These are phyloP conservation scores for Cyphomyrus discorhynchus DNA, from an alignment of 2,113 vertebrate genomes.

Conservation along the genomic window DNA sequence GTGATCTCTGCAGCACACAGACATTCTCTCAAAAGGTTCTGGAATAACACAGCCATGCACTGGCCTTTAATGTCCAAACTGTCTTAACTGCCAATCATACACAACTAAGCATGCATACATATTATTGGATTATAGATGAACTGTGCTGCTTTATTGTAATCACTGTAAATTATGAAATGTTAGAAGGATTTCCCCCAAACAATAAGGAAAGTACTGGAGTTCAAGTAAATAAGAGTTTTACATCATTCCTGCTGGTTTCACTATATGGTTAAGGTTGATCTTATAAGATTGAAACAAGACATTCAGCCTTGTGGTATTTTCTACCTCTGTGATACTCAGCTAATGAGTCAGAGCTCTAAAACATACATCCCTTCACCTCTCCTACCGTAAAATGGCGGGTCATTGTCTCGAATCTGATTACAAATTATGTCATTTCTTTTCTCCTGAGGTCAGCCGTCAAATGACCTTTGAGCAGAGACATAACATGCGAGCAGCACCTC, in stretches of 20 bases:
- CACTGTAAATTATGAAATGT: not conserved
- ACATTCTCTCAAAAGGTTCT: not conserved
- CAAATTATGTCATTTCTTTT: not conserved
- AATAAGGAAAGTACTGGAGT: not conserved
- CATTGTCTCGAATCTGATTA: not conserved
- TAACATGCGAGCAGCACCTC: not conserved
- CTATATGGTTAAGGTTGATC: not conserved
- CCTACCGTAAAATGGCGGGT: not conserved
- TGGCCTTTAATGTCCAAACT: not conserved
- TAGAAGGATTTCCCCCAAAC: not conserved
- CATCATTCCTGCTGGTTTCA: not conserved
- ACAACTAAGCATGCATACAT: not conserved
- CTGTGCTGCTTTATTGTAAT: not conserved
- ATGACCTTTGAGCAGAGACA: not conserved
- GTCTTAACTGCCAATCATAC: not conserved
- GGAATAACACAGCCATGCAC: not conserved
- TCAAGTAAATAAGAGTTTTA: not conserved
- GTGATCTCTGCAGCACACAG: not conserved
- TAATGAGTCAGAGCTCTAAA: not conserved
- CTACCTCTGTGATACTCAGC: not conserved
- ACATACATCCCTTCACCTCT: not conserved
- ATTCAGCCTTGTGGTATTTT: not conserved
- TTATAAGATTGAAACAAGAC: not conserved
- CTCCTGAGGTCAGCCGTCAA: not conserved
- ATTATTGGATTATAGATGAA: not conserved